Conservation (phyloP, 2,797 vertebrate species). For the Emys orbicularis region DNA sequence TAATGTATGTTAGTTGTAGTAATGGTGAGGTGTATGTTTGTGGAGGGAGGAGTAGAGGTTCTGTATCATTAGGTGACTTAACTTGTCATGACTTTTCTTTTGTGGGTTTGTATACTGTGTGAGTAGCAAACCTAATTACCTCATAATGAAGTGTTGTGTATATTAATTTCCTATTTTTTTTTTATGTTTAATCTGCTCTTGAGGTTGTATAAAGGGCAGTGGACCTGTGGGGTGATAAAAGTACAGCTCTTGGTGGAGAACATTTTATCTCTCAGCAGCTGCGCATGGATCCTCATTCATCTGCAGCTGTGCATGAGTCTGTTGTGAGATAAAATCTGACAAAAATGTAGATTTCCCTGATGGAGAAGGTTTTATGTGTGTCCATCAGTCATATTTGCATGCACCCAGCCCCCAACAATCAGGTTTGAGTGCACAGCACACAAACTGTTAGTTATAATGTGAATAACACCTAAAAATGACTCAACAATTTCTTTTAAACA, state of each 20-base stretch:
- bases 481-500: not conserved
- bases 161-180: not conserved
- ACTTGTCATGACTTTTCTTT: not conserved
- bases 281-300: not conserved
- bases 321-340: not conserved
- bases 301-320: not conserved
- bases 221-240: not conserved
- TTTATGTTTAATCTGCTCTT: not conserved
- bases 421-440: not conserved
- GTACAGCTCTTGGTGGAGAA: not conserved
- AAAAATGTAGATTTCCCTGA: not conserved
- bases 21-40: not conserved
- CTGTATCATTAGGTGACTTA: not conserved
- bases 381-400: not conserved
- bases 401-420: not conserved
- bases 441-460: not conserved
- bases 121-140: not conserved
- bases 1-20: not conserved
- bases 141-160: not conserved
- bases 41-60: not conserved
- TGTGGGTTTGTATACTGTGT: not conserved
- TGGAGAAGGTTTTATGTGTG: not conserved
- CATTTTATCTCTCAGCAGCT: not conserved
- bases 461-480: not conserved
- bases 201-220: not conserved